phyloP scores from a whole-genome alignment of 2,888 invertebrate genomes.

The Drosophila borborema region DNA sequence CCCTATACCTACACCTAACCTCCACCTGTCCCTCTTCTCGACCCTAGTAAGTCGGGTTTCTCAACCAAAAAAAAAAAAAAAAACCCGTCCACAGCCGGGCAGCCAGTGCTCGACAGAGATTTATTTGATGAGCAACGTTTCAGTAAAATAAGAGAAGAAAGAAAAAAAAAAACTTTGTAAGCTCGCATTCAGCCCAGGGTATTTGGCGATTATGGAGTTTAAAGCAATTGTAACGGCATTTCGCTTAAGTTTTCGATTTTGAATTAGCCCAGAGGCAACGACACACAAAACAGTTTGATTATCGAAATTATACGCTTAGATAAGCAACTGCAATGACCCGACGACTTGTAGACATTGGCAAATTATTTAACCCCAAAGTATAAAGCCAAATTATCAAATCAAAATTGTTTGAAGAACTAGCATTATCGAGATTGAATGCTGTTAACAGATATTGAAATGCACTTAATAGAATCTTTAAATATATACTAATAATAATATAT shows the following conservation, averaged over 20 bases:
- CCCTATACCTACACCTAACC: background rate
- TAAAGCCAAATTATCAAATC: conserved; percentile 7
- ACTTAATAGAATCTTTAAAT: background rate
- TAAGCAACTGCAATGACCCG: conserved; percentile 43
- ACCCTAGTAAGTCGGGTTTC: conserved; percentile 9
- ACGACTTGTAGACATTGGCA: conserved; percentile 24
- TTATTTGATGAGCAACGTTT: conserved; percentile 73
- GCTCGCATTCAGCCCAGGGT: conserved; percentile 49
- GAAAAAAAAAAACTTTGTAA: conserved; percentile 43
- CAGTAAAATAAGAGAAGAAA: conserved; percentile 12
- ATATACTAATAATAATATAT: background rate
- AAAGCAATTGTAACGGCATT: conserved; percentile 66
- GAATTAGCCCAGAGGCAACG: conserved; percentile 33
- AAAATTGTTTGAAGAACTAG: conserved; percentile 1
- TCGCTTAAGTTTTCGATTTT: conserved; percentile 43
- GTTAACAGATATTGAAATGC: background rate
- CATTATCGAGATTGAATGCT: background rate
- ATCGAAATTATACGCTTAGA: conserved; percentile 49
- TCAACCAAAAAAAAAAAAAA: conserved; percentile 17
- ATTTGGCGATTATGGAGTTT: conserved; percentile 64
- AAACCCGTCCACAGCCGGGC: conserved; percentile 25
- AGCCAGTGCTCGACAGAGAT: conserved; percentile 72
- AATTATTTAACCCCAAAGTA: conserved; percentile 18
- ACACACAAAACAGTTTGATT: conserved; percentile 47
- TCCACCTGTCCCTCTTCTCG: background rate